A percentile compares a stretch with the other conserved stretches of the same genome.
Conservation (phyloP, 2,797 vertebrate species). For the Philypnodon macrostomus region DNA sequence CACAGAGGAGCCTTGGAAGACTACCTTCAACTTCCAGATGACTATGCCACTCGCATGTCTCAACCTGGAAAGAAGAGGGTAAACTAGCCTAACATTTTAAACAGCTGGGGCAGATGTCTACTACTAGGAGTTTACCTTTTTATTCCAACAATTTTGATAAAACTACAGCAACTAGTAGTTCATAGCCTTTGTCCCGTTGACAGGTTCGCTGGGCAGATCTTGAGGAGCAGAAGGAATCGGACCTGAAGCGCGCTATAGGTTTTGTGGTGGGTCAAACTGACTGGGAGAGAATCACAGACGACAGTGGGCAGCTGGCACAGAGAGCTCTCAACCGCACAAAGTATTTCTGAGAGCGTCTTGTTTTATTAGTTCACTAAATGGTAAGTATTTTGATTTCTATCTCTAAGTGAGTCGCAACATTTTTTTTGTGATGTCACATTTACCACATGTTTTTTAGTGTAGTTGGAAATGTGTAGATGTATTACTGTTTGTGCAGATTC, state of each 20-base stretch:
- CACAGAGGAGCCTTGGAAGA: slow-evolving; percentile 88
- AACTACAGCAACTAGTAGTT: too few relatives aligned
- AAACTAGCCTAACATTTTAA: slow-evolving; percentile 47
- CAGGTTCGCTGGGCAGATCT: slow-evolving; percentile 99
- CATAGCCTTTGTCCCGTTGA: slow-evolving; percentile 20
- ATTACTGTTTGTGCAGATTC: too few relatives aligned
- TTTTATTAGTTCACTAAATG: slow-evolving; percentile 31
- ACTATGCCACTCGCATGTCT: slow-evolving; percentile 94
- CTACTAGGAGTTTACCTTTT: background rate
- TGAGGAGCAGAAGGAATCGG: slow-evolving; percentile 97
- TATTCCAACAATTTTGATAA: slow-evolving; percentile 24
- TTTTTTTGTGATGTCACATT: too few relatives aligned
- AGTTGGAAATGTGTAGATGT: too few relatives aligned
- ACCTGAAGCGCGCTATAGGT: slow-evolving; percentile 96
- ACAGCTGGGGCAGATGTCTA: background rate
- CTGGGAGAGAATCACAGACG: slow-evolving; percentile 99
- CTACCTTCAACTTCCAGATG: slow-evolving; percentile 96
- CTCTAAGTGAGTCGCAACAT: background rate
- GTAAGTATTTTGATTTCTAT: slow-evolving; percentile 32
- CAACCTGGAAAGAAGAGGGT: slow-evolving; percentile 98
- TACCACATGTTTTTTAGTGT: too few relatives aligned
- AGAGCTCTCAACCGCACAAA: slow-evolving; percentile 98
- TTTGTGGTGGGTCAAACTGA: slow-evolving; percentile 99
- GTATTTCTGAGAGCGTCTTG: slow-evolving; percentile 86
- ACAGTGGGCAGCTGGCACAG: slow-evolving; percentile 95